A percentile compares a stretch with the other conserved stretches of the same genome.
Conservation (phyloP, 2,888 invertebrate species). For the Thymelicus lineola region DNA sequence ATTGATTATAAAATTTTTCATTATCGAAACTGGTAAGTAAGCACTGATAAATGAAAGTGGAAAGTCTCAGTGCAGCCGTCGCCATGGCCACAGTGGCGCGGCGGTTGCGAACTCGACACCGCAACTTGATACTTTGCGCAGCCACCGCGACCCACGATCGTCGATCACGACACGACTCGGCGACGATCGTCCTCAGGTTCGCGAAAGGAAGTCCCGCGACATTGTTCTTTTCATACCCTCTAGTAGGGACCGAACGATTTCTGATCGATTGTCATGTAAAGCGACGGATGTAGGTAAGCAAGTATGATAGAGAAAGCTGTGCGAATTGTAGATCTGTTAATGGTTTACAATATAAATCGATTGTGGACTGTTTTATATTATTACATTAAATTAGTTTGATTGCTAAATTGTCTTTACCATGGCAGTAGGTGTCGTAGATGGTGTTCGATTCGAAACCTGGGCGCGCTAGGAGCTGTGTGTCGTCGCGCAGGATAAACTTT, state of each 20-base stretch:
- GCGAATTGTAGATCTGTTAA: not conserved
- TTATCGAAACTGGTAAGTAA: no score
- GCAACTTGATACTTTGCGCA: constrained; percentile 70
- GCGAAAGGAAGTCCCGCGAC: constrained; percentile 68
- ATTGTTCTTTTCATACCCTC: constrained; percentile 35
- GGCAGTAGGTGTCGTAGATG: no score
- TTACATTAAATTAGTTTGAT: no score
- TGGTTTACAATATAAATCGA: no score
- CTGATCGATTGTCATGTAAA: constrained; percentile 44
- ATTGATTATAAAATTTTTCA: no score
- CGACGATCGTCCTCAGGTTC: constrained; percentile 53
- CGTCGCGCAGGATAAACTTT: no score
- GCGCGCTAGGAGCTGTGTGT: no score
- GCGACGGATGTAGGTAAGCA: not conserved
- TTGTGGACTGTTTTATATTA: no score
- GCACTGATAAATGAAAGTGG: no score
- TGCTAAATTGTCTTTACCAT: no score
- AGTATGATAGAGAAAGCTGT: no score
- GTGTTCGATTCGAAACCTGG: no score
- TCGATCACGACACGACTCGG: constrained; percentile 41
- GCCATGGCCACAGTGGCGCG: not conserved
- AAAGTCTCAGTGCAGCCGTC: not conserved
- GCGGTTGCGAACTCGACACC: constrained; percentile 55
- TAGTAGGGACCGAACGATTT: not conserved
- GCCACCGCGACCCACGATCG: constrained; percentile 42